These are phyloP conservation scores for Meteorus sp. DNA, from an alignment of 1,140 invertebrate genomes.

Conservation along the genomic window DNA sequence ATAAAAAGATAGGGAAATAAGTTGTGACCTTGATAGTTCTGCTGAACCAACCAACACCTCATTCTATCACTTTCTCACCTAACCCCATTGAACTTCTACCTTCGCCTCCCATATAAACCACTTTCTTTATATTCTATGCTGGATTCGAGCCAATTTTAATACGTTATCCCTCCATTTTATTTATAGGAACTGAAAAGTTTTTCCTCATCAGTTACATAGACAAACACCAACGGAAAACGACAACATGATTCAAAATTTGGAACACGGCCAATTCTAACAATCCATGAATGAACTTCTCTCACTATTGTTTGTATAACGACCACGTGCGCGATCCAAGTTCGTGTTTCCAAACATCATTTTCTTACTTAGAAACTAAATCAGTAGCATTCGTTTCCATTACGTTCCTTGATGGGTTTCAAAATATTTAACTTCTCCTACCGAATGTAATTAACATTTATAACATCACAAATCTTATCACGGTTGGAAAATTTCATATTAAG, in stretches of 20 bases:
- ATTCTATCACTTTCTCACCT: neutral
- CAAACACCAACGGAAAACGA: neutral
- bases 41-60: no score
- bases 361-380: no score
- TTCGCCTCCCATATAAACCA: neutral
- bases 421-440: no score
- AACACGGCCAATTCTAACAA: neutral
- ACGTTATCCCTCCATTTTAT: no score
- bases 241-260: neutral
- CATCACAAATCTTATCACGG: neutral
- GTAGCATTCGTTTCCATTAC: no score
- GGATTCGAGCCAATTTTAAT: conserved; percentile 16
- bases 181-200: no score
- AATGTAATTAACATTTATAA: neutral
- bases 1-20: neutral
- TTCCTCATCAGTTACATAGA: neutral
- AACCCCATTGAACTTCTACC: neutral
- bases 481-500: neutral
- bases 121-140: neutral
- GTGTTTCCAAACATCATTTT: no score
- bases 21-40: neutral
- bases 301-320: neutral
- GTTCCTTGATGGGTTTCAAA: no score
- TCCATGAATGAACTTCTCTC: conserved; percentile 1
- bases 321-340: no score